Conservation (phyloP, 2,797 vertebrate genomes). For the Leptodactylus fallax region DNA sequence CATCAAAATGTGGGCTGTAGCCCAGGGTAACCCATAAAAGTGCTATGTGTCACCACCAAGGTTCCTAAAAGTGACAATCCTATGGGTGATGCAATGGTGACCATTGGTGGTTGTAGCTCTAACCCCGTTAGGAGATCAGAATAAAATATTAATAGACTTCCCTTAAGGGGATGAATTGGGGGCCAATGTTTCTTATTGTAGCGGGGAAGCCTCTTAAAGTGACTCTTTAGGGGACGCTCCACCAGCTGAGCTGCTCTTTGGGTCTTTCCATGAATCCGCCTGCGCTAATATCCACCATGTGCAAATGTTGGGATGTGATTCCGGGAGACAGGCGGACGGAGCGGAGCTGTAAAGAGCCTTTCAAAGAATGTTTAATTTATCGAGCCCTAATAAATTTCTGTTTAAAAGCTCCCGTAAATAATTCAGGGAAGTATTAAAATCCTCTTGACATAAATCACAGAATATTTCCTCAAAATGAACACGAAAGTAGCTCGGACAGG, state of each 20-base stretch:
- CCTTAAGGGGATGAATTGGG: background rate
- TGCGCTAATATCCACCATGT: background rate
- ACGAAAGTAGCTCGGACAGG: background rate
- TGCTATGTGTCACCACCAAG: too few relatives aligned
- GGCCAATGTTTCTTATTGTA: background rate
- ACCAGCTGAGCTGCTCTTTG: background rate
- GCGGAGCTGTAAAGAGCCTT: background rate
- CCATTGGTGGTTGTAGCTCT: too few relatives aligned
- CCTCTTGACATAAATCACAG: background rate
- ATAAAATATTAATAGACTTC: background rate
- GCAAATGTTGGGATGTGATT: background rate
- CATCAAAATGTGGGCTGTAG: too few relatives aligned
- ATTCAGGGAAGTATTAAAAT: conserved; percentile 8
- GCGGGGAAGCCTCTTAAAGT: too few relatives aligned
- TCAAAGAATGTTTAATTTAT: conserved; percentile 43
- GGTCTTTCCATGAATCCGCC: background rate
- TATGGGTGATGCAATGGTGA: too few relatives aligned
- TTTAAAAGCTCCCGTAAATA: conserved; percentile 35
- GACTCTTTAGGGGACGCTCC: too few relatives aligned
- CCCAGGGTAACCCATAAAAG: too few relatives aligned
- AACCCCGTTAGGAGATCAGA: too few relatives aligned
- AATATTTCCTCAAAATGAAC: background rate
- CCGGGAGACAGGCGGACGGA: background rate
- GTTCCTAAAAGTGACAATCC: too few relatives aligned
- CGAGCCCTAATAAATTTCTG: conserved; percentile 29